Evolutionary conservation across 2,888 invertebrate genomes (phyloP).

Genomic region (Ctena decussata): DNA sequence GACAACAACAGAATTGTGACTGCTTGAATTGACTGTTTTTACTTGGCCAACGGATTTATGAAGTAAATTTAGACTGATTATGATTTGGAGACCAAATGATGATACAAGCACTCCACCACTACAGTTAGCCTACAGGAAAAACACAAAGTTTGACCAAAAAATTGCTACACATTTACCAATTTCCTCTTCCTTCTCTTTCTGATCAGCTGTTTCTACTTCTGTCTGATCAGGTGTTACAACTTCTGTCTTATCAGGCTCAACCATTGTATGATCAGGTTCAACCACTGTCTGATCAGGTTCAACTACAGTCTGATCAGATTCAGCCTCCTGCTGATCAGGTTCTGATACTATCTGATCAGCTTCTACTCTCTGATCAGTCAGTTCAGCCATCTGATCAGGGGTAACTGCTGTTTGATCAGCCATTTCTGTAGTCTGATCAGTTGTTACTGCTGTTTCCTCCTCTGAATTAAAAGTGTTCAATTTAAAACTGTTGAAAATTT

Average conservation of each 20-base stretch:
- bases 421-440: not conserved
- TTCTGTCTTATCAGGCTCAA: not conserved
- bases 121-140: not conserved
- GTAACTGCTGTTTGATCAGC: not conserved
- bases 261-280: not conserved
- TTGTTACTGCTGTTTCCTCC: not conserved
- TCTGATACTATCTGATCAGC: not conserved
- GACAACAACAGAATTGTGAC: no score
- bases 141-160: not conserved
- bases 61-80: not conserved
- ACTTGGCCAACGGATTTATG: no score
- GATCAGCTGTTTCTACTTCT: not conserved
- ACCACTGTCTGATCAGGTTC: not conserved
- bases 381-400: not conserved
- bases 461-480: not conserved
- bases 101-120: conserved; percentile 2
- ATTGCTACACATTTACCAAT: conserved; percentile 11
- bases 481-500: no score
- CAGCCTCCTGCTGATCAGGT: not conserved
- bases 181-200: conserved; percentile 1
- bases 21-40: no score
- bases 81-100: not conserved
- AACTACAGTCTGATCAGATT: not conserved
- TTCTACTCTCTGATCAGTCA: not conserved
- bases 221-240: not conserved